Evolutionary conservation across 2,113 vertebrate genomes (phyloP), one percentile per base, ranked within the genome.

Genomic region (Bucco capensis): DNA sequence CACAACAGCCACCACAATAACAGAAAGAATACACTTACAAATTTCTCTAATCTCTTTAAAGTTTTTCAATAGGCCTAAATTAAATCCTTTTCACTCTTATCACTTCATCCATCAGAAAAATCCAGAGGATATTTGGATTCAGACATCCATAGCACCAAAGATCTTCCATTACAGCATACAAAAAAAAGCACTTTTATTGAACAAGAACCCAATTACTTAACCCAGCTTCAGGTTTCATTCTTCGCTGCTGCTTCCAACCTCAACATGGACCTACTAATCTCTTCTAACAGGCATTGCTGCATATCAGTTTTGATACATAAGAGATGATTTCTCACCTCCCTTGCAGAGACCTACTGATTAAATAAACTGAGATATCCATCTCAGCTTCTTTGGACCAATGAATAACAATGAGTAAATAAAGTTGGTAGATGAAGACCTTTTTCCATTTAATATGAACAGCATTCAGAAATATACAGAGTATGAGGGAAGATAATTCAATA

Each of bases 141-240:
- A 97, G 96, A 97, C 86, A 49, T 96, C 95, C 91, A 94, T 88
- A 96, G 95, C 95, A 95, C 93, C 96, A 95, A 95, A 96, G 94
- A 96, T 95, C 97, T 98, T 97, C 98, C 97, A 98, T 97, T 97
- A 97, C 96, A 95, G 89, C 95, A 96, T 95, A 97, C 94, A 97
- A 51, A 69, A 97, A 97, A 97, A 96, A 97, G 96, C 93, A 97
- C 96, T 98, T 98, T 98, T 98, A 98, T 98, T 98, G 98, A 98
- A 98, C 98, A 98, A 98, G 98, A 99, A 98, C 98, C 98, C 98
- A 99, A 99, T 99, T 99, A 99, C 98, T 99, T 99, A 99, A 98
- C 97, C 97, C 86, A 94, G 96, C 97, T 98, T 98, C 98, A 98
- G 97, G 97, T 98, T 98, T 97, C 97, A 97, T 97, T 98, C 96